These are phyloP conservation scores for Sarcophaga rosellei DNA, from an alignment of 2,888 invertebrate species.

Conservation along the genomic window DNA sequence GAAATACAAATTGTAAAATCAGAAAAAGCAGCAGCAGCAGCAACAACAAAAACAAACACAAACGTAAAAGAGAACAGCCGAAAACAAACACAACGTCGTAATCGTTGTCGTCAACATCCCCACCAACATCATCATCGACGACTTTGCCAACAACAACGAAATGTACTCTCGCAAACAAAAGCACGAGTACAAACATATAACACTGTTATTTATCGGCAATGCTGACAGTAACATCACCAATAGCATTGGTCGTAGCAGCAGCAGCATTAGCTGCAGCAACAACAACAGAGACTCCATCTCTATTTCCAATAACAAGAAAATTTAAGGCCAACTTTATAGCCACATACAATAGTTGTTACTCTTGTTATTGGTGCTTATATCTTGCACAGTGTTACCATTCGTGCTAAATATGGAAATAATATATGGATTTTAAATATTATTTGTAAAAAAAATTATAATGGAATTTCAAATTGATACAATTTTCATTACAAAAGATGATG, in stretches of 20 bases:
- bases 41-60: background rate
- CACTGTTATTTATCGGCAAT: background rate
- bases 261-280: background rate
- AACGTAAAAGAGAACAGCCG: background rate
- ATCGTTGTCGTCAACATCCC: conserved; percentile 46
- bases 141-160: conserved; percentile 43
- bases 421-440: too few species aligned
- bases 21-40: conserved; percentile 19
- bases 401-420: too few species aligned
- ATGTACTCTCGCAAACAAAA: background rate
- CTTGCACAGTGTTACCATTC: too few species aligned
- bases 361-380: conserved; percentile 3
- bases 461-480: too few species aligned
- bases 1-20: conserved; percentile 62
- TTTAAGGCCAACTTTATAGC: conserved; percentile 29
- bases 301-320: conserved; percentile 31
- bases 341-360: conserved; percentile 35
- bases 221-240: conserved; percentile 17
- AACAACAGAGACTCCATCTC: conserved; percentile 6
- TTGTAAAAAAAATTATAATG: too few species aligned
- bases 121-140: conserved; percentile 36
- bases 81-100: conserved; percentile 42
- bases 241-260: background rate
- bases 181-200: background rate
- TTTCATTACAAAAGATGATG: too few species aligned